These are phyloP conservation scores for Seira sanloemensis DNA, from an alignment of 2,888 invertebrate species.

Conservation along the genomic window DNA sequence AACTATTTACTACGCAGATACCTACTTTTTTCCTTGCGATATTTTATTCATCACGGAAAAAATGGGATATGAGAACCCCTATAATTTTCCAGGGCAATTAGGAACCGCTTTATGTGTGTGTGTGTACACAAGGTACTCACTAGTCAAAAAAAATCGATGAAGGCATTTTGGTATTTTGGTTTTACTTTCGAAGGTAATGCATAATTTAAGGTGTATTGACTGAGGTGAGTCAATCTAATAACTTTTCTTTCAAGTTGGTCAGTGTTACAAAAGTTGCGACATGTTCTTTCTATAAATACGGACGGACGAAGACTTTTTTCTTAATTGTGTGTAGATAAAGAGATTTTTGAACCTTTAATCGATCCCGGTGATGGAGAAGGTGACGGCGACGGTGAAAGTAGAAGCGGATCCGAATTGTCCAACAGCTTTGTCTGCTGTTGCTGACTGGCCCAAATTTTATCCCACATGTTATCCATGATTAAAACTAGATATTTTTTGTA, in stretches of 20 bases:
- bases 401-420: constrained; percentile 65
- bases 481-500: no score
- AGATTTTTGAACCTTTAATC: constrained; percentile 70
- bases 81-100: constrained; percentile 33
- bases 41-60: background rate
- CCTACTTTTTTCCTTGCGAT: background rate
- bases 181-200: no score
- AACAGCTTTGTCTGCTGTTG: constrained; percentile 69
- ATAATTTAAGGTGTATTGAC: no score
- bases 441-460: constrained; percentile 74
- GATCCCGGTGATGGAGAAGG: constrained; percentile 74
- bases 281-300: no score
- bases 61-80: background rate
- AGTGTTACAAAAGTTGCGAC: constrained; percentile 21
- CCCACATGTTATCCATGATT: constrained; percentile 73
- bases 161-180: no score
- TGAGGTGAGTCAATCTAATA: no score
- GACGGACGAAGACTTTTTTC: no score
- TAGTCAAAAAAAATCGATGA: background rate
- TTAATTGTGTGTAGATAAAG: no score
- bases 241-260: constrained; percentile 42
- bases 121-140: no score
- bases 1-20: background rate
- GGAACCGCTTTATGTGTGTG: no score
- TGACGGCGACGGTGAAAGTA: constrained; percentile 73